A percentile compares a stretch with the other conserved stretches of the same genome.
Evolutionary conservation across 2,888 invertebrate species (phyloP).

Genomic region (Diplolepis rosae): DNA sequence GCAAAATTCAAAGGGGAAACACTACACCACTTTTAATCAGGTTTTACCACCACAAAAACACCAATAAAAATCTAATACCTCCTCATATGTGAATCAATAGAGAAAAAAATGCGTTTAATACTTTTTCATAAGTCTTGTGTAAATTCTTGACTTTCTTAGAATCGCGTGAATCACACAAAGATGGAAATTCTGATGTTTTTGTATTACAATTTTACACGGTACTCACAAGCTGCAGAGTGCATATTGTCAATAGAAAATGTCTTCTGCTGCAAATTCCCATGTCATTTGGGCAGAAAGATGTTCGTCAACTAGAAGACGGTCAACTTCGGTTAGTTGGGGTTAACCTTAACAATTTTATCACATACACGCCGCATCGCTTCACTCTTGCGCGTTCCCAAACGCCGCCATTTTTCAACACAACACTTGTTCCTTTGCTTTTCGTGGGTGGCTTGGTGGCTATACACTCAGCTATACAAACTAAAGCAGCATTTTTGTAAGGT

Average conservation of each 20-base stretch:
- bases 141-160: constrained; percentile 13
- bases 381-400: constrained; percentile 52
- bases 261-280: constrained; percentile 74
- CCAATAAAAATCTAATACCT: not conserved
- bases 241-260: constrained; percentile 73
- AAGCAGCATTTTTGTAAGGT: constrained; percentile 31
- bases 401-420: constrained; percentile 57
- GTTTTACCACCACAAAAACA: constrained; percentile 23
- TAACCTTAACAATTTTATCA: constrained; percentile 15
- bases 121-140: constrained; percentile 22
- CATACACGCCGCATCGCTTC: constrained; percentile 47
- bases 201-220: not conserved
- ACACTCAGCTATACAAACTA: too few relatives aligned
- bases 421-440: constrained; percentile 55
- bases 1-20: constrained; percentile 23
- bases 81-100: not conserved
- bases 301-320: not conserved
- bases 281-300: constrained; percentile 40
- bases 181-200: constrained; percentile 6
- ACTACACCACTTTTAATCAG: constrained; percentile 13
- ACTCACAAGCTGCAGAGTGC: constrained; percentile 74
- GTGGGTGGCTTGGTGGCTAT: constrained; percentile 36
- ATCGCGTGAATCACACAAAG: constrained; percentile 27
- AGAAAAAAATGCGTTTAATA: constrained; percentile 12
- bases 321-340: constrained; percentile 6